Base-by-base conservation (phyloP, 1,140 invertebrate genomes). In the Acromyrmex heyeri region DNA sequence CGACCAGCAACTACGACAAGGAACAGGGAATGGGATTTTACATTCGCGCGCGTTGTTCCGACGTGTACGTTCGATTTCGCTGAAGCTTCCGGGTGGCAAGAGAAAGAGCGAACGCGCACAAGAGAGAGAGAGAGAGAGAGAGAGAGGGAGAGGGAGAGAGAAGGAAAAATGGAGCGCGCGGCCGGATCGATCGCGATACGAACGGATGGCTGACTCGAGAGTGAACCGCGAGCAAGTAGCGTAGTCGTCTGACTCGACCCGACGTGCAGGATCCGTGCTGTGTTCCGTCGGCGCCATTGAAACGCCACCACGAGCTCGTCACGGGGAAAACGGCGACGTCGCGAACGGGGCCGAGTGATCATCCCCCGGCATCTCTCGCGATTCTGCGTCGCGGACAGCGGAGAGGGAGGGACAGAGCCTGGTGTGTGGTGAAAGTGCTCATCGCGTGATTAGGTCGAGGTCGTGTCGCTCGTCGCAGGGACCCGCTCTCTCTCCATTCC, bases 171-270 rank as follows among this genome's bases (percentile, higher is more conserved):
- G 93, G 93, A 92, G 93, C 92, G 92, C 87, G 90, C 91, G 88
- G 88, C 89, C 92, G 94, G 93, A 94, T 95, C 93, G 93, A 95
- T 95, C 92, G 93, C 91, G 90, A 93, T 93, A 94, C 94, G 93
- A 93, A 92, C 87, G 89, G 82, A 88, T 88, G 67, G 88, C 86
- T 67, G 92, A 87, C 83, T 79, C 77, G 86, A 88, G 88, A 86
- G 69, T 87, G 86, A 87, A 78, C 62, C 76, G 64, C 50, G 75
- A 85, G 59, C 75, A 61, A 64, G 72, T 24, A 57, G 24, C 65
- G 38, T 48, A 72, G 62, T 77, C n/a, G 67, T 72, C 34, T 57
- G 59, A 78, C 21, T 69, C 53, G 82, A 27, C 7, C 48, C 30
- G 44, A 77, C 44, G 59, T 55, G 44, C 53, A 65, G 34, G 24